Evolutionary conservation across 2,797 vertebrate genomes (phyloP).

Genomic region (Cyclopterus lumpus): DNA sequence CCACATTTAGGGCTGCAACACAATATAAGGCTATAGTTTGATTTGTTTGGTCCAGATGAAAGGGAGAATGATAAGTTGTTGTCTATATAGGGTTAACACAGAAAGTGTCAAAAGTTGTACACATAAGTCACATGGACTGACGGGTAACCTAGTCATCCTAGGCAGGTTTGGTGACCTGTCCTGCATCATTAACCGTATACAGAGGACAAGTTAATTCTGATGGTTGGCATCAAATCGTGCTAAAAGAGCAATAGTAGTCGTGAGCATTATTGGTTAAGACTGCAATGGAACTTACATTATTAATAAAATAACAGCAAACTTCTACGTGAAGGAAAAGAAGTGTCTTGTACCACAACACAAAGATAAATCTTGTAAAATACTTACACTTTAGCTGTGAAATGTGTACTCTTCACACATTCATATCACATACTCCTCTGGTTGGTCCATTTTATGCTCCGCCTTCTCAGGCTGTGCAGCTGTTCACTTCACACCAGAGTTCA

Average conservation of each 20-base stretch:
- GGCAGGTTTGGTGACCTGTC: not conserved
- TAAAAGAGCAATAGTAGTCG: not conserved
- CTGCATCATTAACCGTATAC: not conserved
- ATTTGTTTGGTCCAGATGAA: not conserved
- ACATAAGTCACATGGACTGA: not conserved
- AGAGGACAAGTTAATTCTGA: not conserved
- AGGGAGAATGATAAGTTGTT: not conserved
- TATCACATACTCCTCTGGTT: not conserved
- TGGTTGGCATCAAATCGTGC: not conserved
- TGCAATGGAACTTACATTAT: not conserved
- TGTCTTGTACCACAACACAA: not conserved
- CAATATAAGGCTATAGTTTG: not conserved
- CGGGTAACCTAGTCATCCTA: not conserved
- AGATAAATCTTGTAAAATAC: not conserved
- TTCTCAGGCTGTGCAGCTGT: constrained; percentile 11
- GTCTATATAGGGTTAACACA: not conserved
- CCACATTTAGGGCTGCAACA: not conserved
- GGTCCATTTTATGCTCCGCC: not conserved
- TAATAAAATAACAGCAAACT: not conserved
- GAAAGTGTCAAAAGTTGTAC: not conserved
- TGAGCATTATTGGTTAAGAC: not conserved
- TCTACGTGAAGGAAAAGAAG: not conserved
- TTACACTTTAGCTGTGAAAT: not conserved
- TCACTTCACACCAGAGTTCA: constrained; percentile 31
- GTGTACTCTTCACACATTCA: not conserved